A percentile compares a stretch with the other conserved stretches of the same genome.
Evolutionary conservation across 1,140 invertebrate species (phyloP).

Genomic region (Dendroctonus valens): DNA sequence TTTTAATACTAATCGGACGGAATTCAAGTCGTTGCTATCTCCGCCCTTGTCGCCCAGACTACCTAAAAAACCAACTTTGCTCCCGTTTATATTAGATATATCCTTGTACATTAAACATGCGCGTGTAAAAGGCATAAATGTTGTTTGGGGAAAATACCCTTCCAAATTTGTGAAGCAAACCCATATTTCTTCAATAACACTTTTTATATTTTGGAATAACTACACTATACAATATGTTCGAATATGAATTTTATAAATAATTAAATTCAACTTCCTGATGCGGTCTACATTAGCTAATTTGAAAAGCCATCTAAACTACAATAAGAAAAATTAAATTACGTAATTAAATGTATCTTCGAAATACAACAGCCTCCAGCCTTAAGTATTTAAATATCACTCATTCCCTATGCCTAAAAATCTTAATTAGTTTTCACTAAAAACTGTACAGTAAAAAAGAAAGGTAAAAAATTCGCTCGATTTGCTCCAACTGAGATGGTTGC

Average conservation of each 20-base stretch:
- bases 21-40: too few relatives aligned
- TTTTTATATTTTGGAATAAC: conserved; percentile 25
- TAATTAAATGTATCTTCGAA: conserved; percentile 19
- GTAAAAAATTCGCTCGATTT: conserved; percentile 8
- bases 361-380: conserved; percentile 34
- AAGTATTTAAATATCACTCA: conserved; percentile 34
- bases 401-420: conserved; percentile 17
- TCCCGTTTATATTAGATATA: too few relatives aligned
- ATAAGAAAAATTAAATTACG: conserved; percentile 27
- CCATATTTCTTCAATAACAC: conserved; percentile 15
- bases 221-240: conserved; percentile 28
- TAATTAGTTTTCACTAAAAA: conserved; percentile 15
- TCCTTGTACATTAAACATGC: too few relatives aligned
- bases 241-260: conserved; percentile 25
- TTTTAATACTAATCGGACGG: too few relatives aligned
- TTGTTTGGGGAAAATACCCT: too few relatives aligned
- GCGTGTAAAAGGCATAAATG: too few relatives aligned
- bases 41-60: too few relatives aligned
- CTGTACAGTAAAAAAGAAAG: conserved; percentile 1
- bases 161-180: neutral
- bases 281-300: conserved; percentile 11
- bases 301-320: conserved; percentile 23
- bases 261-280: conserved; percentile 11
- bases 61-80: too few relatives aligned
- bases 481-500: too few relatives aligned